Base-by-base conservation (phyloP, 2,888 invertebrate species). In the Chrysolina oricalcia region DNA sequence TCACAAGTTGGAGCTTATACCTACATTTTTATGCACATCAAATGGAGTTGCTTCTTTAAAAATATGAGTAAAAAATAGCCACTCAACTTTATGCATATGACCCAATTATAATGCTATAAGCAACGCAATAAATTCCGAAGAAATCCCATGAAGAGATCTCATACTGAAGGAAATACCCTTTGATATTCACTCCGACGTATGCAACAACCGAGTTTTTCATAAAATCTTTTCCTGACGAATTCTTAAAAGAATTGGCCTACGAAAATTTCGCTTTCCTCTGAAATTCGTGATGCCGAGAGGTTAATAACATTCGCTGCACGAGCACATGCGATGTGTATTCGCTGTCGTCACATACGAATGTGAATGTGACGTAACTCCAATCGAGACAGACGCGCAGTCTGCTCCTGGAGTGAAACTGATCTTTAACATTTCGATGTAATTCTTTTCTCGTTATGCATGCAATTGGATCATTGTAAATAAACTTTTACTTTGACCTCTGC, bases 301-400 rank as follows among this genome's bases (percentile, higher is more conserved):
- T 59, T 23, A 35, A 59, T 59, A 59, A 59, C 59, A 59, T 59
- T 59, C 59, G 27, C 59, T 59, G 27, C 59, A 59, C 23, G 59
- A 59, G 27, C 59, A 59, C 59, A 59, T 59, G 59, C 59, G 27
- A 59, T 59, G 27, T 27, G 27, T 59, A 23, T 59, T 59, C 59
- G 59, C 59, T 59, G 59, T 59, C 59, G 59, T 59, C 59, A 59
- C 59, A 59, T n/a, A 59, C 59, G 35, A 59, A 59, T 59, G 35
- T 35, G n/a, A 27, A 59, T 35, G 59, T 68, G 68, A 53, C 68
- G 68, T 53, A 68, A 68, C 41, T 35, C 35, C 35, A 40, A 53
- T 53, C 13, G 41, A 68, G 50, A 50, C 40, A 68, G 68, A 68
- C 68, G 40, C 19, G 68, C 68, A 56, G 68, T 68, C 68, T 68